Evolutionary conservation across 2,797 vertebrate species (phyloP), one percentile per base, ranked within the genome.

Genomic region (Pseudopleuronectes americanus): DNA sequence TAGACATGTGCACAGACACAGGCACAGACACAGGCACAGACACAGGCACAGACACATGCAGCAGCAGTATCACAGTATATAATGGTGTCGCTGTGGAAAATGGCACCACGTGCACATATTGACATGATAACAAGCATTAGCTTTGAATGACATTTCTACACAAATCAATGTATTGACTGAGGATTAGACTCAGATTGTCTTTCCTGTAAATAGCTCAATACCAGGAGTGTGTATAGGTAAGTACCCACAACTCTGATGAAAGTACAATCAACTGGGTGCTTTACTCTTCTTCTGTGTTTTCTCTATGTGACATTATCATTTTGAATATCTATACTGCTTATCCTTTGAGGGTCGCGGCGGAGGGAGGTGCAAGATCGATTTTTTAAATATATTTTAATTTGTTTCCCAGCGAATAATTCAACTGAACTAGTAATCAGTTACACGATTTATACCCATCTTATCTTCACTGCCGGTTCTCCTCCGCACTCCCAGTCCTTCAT

Each of bases 91-190:
- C 48, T 68, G 3, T 43, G n/a, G 48, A 62, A 74, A 85, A 81
- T 77, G 60, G 8, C 64, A 73, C 23, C 41, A 19, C 24, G 65
- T 61, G 10, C 58, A 17, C 33, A 61, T 65, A 75, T 74, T 49
- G 67, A 80, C 24, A 19, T n/a, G 54, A 43, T 14, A 24, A 24
- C 38, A 76, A 33, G 52, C 55, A 43, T 31, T n/a, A 6, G 47
- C 8, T 56, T 56, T 68, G 62, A 79, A 38, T 68, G 48, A 54
- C 62, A 73, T 81, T 73, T 80, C 64, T 47, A 19, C 52, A 21
- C 24, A 66, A 47, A 54, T 57, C 28, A 60, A 6, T 19, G 1
- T 47, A 83, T 76, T 22, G 66, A 88, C 56, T 77, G 43, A 53
- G 64, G 57, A 65, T 64, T 10, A 33, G 51, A 22, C 66, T 33